Evolutionary conservation across 1,140 invertebrate species (phyloP), one percentile per base, ranked within the genome.

Genomic region (Nautilus pompilius): DNA sequence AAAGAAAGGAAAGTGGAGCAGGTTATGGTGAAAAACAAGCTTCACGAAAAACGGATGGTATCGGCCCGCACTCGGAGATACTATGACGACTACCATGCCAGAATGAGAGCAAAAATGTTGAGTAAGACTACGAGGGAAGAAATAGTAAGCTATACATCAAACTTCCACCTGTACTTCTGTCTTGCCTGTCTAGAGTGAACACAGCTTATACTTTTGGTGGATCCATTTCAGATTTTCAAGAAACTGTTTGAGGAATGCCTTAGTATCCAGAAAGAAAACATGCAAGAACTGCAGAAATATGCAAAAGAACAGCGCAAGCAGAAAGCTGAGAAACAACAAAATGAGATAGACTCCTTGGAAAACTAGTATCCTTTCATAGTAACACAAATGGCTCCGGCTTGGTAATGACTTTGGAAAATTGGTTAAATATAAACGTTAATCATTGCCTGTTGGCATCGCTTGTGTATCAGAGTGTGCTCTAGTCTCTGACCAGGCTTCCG

Each of bases 341-440:
- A 80, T 69, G 76, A 82, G 60, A 73, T 83, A 5, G 78, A 79
- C 32, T 81, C 81, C 3, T 58, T 82, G 58, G 81, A 82, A 60
- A 83, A 83, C 65, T 83, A 75, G 77, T 82, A 82, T 82, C 79
- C 79, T 80, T 80, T 60, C 41, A 22, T n/a, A n/a, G n/a, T n/a
- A n/a, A n/a, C n/a, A n/a, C n/a, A n/a, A n/a, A n/a, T n/a, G n/a
- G n/a, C n/a, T n/a, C n/a, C n/a, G n/a, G n/a, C n/a, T n/a, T n/a
- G n/a, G n/a, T n/a, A n/a, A n/a, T n/a, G n/a, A n/a, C n/a, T n/a
- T n/a, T n/a, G n/a, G n/a, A n/a, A n/a, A n/a, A n/a, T n/a, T n/a
- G n/a, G n/a, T n/a, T n/a, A n/a, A n/a, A n/a, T n/a, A n/a, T n/a
- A n/a, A n/a, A n/a, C n/a, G n/a, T n/a, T n/a, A n/a, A n/a, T n/a